Conservation (phyloP, 2,888 invertebrate species). For the Morinoia aosen region DNA sequence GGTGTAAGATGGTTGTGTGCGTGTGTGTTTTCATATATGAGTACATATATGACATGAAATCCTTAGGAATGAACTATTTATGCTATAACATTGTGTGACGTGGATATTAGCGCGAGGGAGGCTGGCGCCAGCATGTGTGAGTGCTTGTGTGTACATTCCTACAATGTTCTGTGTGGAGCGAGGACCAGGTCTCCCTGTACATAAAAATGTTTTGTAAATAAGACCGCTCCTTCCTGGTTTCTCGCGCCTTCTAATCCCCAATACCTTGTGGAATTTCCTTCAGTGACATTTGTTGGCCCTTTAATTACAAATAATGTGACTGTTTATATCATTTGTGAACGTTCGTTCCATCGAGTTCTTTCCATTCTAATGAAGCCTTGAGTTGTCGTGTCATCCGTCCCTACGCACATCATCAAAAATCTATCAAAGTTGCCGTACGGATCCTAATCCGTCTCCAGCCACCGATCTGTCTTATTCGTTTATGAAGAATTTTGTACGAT, state of each 20-base stretch:
- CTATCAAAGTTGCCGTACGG: slow-evolving; percentile 32
- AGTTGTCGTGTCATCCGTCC: slow-evolving; percentile 34
- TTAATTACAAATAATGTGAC: background rate
- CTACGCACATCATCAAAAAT: slow-evolving; percentile 41
- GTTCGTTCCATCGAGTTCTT: background rate
- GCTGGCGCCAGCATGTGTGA: slow-evolving; percentile 11
- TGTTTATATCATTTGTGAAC: slow-evolving; percentile 16
- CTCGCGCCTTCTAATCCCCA: slow-evolving; percentile 5
- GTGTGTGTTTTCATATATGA: slow-evolving; percentile 46
- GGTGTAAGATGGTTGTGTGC: background rate
- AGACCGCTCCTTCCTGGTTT: background rate
- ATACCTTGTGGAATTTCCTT: slow-evolving; percentile 24
- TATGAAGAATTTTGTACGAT: slow-evolving; percentile 25
- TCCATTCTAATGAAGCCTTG: slow-evolving; percentile 19
- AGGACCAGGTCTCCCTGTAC: background rate
- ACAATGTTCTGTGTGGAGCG: slow-evolving; percentile 26
- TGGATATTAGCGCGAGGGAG: background rate
- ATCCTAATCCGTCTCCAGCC: slow-evolving; percentile 11
- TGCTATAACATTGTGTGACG: slow-evolving; percentile 29
- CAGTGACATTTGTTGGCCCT: slow-evolving; percentile 29
- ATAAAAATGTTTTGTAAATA: slow-evolving; percentile 46
- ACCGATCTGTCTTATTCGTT: background rate
- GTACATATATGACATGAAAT: background rate
- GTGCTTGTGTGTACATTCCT: slow-evolving; percentile 39
- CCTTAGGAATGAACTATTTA: slow-evolving; percentile 38